Base-by-base conservation (phyloP, 1,140 invertebrate genomes). In the Antheraea pernyi region DNA sequence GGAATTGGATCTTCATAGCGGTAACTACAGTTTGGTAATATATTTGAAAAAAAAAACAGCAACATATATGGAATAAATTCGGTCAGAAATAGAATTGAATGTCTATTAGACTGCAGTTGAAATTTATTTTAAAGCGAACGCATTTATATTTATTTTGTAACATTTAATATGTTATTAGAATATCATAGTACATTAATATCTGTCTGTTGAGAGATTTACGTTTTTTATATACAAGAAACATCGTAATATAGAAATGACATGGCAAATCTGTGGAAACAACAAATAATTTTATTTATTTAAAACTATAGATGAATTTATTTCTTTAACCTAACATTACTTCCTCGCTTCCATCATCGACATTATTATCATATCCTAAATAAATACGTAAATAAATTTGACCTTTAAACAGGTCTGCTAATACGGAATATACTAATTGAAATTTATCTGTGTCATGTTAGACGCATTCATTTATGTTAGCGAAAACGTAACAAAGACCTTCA, bases 401-500 rank as follows among this genome's bases (percentile, higher is more conserved):
- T 53, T 53, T 16, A 53, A 53, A 53, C 10, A 1, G 6, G 46
- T 53, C 16, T 48, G 46, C 46, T 16, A 53, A 16, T 53, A 53
- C 46, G 11, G 13, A 53, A 53, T 53, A 16, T 53, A 7, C 16
- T 53, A 53, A 5, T 16, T 53, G 11, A 53, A 53, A 6, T 53
- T 53, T 53, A 63, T 63, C 61, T 63, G 16, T 36, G 61, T 63
- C 61, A 36, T n/a, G 61, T 63, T 37, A 37, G 30, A 10, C 30
- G 19, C 61, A 37, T 63, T 63, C 30, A 63, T 63, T 63, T 36
- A 63, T 37, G 13, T 63, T 36, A 63, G 30, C 30, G 16, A 18
- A 37, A 60, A 60, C 22, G 59, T 13, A 63, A 13, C 46, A n/a
- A n/a, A 30, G 61, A 63, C 61, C 61, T 63, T 63, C 30, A 63